These are phyloP conservation scores for Phengaris alcon DNA, from an alignment of 2,888 invertebrate genomes.

Conservation along the genomic window DNA sequence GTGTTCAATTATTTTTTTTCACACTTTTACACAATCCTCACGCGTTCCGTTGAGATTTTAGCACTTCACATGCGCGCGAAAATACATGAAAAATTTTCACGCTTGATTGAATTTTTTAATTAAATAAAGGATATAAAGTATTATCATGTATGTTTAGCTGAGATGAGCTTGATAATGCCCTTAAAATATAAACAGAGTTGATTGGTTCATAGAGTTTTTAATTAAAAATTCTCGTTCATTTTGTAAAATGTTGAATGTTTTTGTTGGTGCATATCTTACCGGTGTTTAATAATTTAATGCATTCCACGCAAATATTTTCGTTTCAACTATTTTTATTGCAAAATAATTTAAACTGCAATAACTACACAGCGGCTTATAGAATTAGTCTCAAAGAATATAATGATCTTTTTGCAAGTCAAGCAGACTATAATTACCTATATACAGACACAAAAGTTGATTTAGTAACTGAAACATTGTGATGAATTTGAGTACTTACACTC, in stretches of 20 bases:
- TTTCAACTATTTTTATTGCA: neutral
- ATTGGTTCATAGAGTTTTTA: slow-evolving; percentile 9
- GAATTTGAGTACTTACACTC: too few species aligned
- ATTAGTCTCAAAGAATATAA: too few species aligned
- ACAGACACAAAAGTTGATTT: too few species aligned
- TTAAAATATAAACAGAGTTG: slow-evolving; percentile 2
- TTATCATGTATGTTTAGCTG: slow-evolving; percentile 43
- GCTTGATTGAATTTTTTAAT: slow-evolving; percentile 65
- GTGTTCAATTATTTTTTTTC: slow-evolving; percentile 75
- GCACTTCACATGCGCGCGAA: slow-evolving; percentile 75
- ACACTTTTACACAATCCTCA: slow-evolving; percentile 68
- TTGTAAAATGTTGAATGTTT: slow-evolving; percentile 7
- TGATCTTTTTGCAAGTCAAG: too few species aligned
- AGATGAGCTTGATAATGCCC: neutral
- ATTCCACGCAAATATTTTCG: neutral
- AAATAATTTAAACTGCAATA: neutral
- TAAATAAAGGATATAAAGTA: slow-evolving; percentile 62
- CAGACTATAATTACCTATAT: too few species aligned
- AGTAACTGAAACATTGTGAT: too few species aligned
- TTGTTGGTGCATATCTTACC: slow-evolving; percentile 2
- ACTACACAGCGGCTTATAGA: neutral
- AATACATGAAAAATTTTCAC: slow-evolving; percentile 56
- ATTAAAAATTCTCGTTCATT: slow-evolving; percentile 22
- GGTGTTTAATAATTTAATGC: slow-evolving; percentile 1
- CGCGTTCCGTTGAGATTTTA: slow-evolving; percentile 76